Conservation (phyloP, 2,113 vertebrate genomes). For the Odocoileus hemionus region DNA sequence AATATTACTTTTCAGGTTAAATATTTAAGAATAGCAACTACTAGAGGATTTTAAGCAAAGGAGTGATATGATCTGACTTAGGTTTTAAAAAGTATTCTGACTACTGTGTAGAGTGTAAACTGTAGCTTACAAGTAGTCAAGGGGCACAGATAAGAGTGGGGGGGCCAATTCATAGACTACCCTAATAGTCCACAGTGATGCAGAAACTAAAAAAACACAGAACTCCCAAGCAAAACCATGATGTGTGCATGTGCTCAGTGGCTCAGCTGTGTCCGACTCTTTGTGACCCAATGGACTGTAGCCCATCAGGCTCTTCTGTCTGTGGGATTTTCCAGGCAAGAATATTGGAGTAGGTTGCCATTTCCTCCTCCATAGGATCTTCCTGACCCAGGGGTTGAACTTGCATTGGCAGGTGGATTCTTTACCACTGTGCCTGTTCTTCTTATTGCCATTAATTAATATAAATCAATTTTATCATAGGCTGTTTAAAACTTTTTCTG, state of each 20-base stretch:
- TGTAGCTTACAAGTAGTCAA: not conserved
- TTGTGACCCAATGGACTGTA: not conserved
- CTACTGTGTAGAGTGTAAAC: not conserved
- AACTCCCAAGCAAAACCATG: not conserved
- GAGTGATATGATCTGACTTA: not conserved
- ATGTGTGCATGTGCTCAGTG: not conserved
- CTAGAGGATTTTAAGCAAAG: not conserved
- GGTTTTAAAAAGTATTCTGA: not conserved
- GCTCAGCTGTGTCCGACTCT: not conserved
- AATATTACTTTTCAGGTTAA: constrained; percentile 18
- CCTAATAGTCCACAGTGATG: not conserved
- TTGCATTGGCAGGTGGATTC: not conserved
- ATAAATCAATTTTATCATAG: constrained; percentile 1
- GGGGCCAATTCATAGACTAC: not conserved
- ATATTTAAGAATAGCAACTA: not conserved
- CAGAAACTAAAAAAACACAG: not conserved
- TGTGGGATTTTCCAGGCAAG: not conserved
- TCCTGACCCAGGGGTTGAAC: not conserved
- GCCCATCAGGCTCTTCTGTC: not conserved
- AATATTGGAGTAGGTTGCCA: not conserved
- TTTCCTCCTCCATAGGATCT: not conserved
- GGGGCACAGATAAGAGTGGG: not conserved
- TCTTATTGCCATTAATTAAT: not conserved
- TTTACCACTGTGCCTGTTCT: not conserved
- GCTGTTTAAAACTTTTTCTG: constrained; percentile 33